Percentiles rank a stretch among this genome's conserved stretches.
phyloP scores from a whole-genome alignment of 1,140 invertebrate genomes.

The Marisa cornuarietis region DNA sequence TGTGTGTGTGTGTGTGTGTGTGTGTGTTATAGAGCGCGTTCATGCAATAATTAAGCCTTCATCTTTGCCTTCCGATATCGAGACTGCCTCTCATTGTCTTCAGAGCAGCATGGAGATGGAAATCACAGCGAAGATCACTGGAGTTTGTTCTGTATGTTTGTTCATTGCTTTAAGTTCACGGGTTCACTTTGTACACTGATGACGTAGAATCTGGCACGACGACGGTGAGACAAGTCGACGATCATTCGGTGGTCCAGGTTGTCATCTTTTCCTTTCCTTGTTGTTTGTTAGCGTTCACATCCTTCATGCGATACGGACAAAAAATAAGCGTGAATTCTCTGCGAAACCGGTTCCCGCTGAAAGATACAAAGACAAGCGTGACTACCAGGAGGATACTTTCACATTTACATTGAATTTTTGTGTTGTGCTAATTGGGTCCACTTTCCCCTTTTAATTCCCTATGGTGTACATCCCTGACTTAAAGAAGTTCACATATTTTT shows the following conservation, averaged over 20 bases:
- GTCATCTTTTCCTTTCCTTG: too few species aligned
- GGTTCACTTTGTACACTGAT: background rate
- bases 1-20: constrained; percentile 12
- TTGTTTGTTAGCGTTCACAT: background rate
- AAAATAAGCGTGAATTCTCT: constrained; percentile 21
- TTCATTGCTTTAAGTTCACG: background rate
- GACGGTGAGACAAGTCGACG: background rate
- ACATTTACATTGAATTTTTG: too few species aligned
- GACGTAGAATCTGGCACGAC: background rate
- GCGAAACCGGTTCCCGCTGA: constrained; percentile 22
- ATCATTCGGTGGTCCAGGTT: too few species aligned
- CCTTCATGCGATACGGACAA: background rate
- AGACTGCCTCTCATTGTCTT: too few species aligned
- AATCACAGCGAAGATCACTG: background rate
- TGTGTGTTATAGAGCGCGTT: background rate
- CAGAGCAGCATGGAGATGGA: too few species aligned
- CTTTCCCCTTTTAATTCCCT: too few species aligned
- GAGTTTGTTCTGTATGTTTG: background rate
- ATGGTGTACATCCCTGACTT: too few species aligned
- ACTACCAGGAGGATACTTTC: too few species aligned
- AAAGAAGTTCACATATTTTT: too few species aligned
- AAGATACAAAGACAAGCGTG: background rate
- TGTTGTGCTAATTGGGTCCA: too few species aligned
- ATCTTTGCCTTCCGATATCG: background rate
- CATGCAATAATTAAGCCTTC: background rate